Percentiles rank a stretch among this genome's conserved stretches.
phyloP scores from a whole-genome alignment of 2,888 invertebrate genomes.

The Phalera bucephala region DNA sequence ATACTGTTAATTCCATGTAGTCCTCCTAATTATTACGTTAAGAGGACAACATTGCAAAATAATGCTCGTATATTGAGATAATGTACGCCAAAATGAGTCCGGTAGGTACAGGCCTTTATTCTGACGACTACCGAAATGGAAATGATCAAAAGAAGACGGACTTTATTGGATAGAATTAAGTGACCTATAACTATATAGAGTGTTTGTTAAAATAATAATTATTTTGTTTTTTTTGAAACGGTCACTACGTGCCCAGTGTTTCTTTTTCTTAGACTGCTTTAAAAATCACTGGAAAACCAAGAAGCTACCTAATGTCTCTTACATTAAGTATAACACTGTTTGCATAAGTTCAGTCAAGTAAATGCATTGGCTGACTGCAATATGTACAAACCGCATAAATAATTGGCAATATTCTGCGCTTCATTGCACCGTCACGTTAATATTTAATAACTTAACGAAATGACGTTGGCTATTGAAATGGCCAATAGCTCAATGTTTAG shows the following conservation, averaged over 20 bases:
- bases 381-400: conserved; percentile 53
- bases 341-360: conserved; percentile 42
- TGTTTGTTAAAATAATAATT: too few relatives aligned
- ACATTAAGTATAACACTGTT: too few relatives aligned
- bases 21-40: not conserved
- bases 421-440: conserved; percentile 15
- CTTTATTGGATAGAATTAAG: too few relatives aligned
- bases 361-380: conserved; percentile 46
- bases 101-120: not conserved
- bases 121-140: not conserved
- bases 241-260: too few relatives aligned
- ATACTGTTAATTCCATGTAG: not conserved
- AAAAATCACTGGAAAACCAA: too few relatives aligned
- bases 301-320: too few relatives aligned
- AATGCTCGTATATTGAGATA: conserved; percentile 6
- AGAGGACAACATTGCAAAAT: too few relatives aligned
- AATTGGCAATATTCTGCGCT: conserved; percentile 29
- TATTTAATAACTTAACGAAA: conserved; percentile 19
- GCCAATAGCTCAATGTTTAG: not conserved
- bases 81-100: conserved; percentile 14
- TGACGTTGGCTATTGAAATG: conserved; percentile 2
- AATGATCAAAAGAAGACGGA: too few relatives aligned
- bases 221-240: too few relatives aligned
- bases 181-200: too few relatives aligned
- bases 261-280: too few relatives aligned